These are phyloP conservation scores for Eunapius fragilis DNA, from an alignment of 37 sponge, comb jelly and placozoan species.

Conservation along the genomic window DNA sequence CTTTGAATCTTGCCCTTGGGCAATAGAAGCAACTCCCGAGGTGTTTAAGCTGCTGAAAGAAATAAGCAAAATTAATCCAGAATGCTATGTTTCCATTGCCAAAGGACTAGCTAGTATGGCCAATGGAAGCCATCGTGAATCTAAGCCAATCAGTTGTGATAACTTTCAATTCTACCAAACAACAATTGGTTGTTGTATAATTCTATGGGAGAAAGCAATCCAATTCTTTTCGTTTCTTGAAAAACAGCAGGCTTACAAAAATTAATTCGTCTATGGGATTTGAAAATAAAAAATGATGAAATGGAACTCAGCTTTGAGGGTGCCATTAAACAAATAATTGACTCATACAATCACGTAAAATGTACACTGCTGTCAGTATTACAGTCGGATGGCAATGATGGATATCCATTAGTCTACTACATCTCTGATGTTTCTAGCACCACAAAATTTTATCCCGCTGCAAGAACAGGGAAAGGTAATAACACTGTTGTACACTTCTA, in stretches of 20 bases:
- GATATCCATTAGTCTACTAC: not conserved
- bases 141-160: not conserved
- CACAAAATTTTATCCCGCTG: slow-evolving; percentile 58
- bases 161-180: not conserved
- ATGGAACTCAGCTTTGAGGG: slow-evolving; percentile 5
- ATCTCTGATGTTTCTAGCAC: not conserved
- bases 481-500: slow-evolving; percentile 80
- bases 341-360: slow-evolving; percentile 40
- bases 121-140: slow-evolving; percentile 38
- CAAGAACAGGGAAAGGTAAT: slow-evolving; percentile 63
- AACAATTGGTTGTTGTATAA: slow-evolving; percentile 12
- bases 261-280: slow-evolving; percentile 80
- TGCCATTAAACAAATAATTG: slow-evolving; percentile 39
- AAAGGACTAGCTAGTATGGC: slow-evolving; percentile 46
- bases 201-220: slow-evolving; percentile 84
- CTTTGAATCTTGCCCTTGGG: slow-evolving; percentile 76
- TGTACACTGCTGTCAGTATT: not conserved
- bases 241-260: slow-evolving; percentile 40
- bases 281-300: slow-evolving; percentile 37
- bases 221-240: slow-evolving; percentile 56
- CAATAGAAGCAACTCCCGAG: slow-evolving; percentile 70
- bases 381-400: not conserved
- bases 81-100: slow-evolving; percentile 22
- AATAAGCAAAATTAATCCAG: not conserved
- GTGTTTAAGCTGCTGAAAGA: slow-evolving; percentile 69